phyloP scores from a whole-genome alignment of 2,797 vertebrate genomes.

The Acanthurus leucopareius region DNA sequence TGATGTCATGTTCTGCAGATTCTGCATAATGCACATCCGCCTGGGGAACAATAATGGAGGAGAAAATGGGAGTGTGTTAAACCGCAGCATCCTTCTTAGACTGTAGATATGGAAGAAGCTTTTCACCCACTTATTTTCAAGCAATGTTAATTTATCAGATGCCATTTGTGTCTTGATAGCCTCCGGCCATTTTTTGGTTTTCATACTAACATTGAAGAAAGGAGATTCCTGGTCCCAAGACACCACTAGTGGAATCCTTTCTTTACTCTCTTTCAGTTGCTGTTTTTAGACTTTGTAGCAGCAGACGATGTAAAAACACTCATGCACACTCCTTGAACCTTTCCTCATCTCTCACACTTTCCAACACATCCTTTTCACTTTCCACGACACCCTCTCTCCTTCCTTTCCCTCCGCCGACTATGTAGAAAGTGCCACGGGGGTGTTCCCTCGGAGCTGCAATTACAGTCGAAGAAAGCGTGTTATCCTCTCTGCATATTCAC shows the following conservation, averaged over 20 bases:
- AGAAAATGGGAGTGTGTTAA: slow-evolving; percentile 24
- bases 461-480: slow-evolving; percentile 62
- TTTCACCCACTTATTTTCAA: slow-evolving; percentile 36
- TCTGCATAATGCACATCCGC: slow-evolving; percentile 35
- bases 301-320: slow-evolving; percentile 42
- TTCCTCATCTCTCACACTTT: slow-evolving; percentile 49
- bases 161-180: slow-evolving; percentile 38
- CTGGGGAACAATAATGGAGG: slow-evolving; percentile 34
- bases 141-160: slow-evolving; percentile 50
- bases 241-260: slow-evolving; percentile 55
- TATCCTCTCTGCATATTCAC: slow-evolving; percentile 67
- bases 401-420: slow-evolving; percentile 22
- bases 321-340: slow-evolving; percentile 41
- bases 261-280: slow-evolving; percentile 40
- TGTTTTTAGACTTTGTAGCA: slow-evolving; percentile 64
- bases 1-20: slow-evolving; percentile 43
- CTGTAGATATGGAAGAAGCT: slow-evolving; percentile 18
- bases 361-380: slow-evolving; percentile 60
- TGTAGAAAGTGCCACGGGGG: slow-evolving; percentile 55
- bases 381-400: slow-evolving; percentile 36
- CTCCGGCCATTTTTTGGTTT: slow-evolving; percentile 54
- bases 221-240: slow-evolving; percentile 57
- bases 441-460: slow-evolving; percentile 69
- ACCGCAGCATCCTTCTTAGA: slow-evolving; percentile 12
- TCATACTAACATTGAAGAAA: slow-evolving; percentile 40